These are phyloP conservation scores for Chiloscyllium punctatum DNA, from an alignment of 2,797 vertebrate species.

Conservation along the genomic window DNA sequence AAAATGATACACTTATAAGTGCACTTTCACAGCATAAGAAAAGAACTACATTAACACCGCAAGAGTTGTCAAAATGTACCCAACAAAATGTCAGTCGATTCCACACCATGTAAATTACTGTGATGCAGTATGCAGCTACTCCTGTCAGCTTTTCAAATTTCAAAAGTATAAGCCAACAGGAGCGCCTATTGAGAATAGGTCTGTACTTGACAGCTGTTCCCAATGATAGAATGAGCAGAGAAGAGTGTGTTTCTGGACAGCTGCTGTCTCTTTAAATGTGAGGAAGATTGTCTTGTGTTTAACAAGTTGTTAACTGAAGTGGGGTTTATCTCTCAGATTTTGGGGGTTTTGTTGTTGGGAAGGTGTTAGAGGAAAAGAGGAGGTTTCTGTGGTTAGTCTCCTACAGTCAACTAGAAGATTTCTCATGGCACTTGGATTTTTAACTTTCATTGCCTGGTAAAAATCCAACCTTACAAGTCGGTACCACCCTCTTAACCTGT, in stretches of 20 bases:
- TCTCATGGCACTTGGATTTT: background rate
- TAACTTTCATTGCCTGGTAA: background rate
- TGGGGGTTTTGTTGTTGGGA: background rate
- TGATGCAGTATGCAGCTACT: background rate
- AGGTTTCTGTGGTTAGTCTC: background rate
- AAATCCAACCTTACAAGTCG: too few species aligned
- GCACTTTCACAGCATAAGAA: background rate
- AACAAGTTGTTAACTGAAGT: background rate
- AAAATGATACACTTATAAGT: background rate
- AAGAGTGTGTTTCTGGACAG: background rate
- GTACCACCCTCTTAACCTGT: too few species aligned
- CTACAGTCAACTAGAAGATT: background rate
- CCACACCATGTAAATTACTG: background rate
- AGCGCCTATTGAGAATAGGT: constrained; percentile 5
- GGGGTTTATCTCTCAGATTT: background rate
- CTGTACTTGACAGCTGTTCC: background rate
- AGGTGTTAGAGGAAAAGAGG: background rate
- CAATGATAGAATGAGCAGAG: background rate
- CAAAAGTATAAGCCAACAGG: background rate
- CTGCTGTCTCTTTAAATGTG: background rate
- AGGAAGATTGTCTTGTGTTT: background rate
- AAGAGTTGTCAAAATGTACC: background rate
- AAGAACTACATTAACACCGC: background rate
- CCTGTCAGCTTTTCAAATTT: background rate
- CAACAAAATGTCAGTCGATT: background rate